Evolutionary conservation across 2,113 vertebrate genomes (phyloP).

Genomic region (Rostratula benghalensis): DNA sequence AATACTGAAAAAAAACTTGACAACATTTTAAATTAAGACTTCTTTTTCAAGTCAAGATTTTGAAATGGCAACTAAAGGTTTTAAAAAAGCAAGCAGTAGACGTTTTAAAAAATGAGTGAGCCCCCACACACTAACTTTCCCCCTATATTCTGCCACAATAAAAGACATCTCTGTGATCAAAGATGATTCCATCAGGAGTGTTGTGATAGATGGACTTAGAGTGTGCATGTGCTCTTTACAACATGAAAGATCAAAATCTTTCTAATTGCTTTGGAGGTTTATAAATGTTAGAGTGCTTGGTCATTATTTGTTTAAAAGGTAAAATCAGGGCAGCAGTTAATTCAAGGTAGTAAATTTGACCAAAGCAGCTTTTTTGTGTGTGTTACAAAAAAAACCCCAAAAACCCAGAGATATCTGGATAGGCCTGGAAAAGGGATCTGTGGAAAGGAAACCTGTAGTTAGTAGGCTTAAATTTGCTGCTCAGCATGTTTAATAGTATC

Average conservation of each 20-base stretch:
- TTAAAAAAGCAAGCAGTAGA: conserved; percentile 28
- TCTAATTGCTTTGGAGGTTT: neutral
- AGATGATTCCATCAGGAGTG: neutral
- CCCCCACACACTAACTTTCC: neutral
- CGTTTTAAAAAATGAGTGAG: neutral
- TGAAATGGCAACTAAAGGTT: conserved; percentile 42
- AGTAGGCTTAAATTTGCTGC: neutral
- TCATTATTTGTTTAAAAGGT: neutral
- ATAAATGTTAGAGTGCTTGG: neutral
- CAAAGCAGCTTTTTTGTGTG: neutral
- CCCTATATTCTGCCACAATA: neutral
- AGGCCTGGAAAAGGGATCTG: neutral
- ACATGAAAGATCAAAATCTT: neutral
- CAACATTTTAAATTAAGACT: conserved; percentile 32
- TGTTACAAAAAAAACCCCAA: neutral
- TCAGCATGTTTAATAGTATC: neutral
- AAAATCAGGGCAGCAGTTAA: neutral
- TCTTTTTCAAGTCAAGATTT: conserved; percentile 17
- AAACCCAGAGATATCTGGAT: neutral
- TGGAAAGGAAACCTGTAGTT: neutral
- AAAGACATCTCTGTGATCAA: neutral
- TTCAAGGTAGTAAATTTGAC: neutral
- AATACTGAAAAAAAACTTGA: conserved; percentile 2
- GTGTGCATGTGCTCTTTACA: neutral
- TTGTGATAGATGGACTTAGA: neutral